phyloP scores from a whole-genome alignment of 2,113 vertebrate species.

The Grantiella picta region DNA sequence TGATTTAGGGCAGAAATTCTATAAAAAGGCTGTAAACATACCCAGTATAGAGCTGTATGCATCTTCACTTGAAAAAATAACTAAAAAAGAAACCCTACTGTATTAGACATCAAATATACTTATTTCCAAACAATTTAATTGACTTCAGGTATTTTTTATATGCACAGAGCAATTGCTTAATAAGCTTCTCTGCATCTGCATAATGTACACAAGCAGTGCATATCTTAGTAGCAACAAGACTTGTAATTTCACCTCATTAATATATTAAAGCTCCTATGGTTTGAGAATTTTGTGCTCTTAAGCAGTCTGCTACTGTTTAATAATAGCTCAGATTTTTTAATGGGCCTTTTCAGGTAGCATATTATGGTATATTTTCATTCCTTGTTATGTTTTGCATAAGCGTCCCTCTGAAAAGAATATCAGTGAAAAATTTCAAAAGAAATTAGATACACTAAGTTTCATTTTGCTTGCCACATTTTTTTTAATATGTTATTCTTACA shows the following conservation, averaged over 20 bases:
- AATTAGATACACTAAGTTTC: background rate
- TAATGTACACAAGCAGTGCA: background rate
- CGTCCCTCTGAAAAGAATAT: background rate
- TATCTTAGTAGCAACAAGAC: background rate
- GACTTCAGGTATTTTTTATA: background rate
- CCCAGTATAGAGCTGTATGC: background rate
- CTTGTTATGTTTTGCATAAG: background rate
- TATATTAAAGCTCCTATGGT: background rate
- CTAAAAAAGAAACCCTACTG: background rate
- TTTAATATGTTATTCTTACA: background rate
- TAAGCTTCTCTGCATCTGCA: background rate
- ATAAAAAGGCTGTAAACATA: background rate
- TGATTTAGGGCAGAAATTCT: background rate
- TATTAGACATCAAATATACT: background rate
- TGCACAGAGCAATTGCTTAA: background rate
- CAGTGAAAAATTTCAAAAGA: background rate
- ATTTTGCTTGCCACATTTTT: background rate
- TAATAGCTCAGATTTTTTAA: background rate
- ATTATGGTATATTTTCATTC: background rate
- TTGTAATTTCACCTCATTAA: background rate
- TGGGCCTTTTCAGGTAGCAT: background rate
- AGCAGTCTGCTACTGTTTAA: background rate
- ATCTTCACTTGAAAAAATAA: background rate
- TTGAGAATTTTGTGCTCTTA: background rate
- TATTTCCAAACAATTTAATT: background rate